Evolutionary conservation across 2,113 vertebrate species (phyloP), one percentile per base, ranked within the genome.

Genomic region (Ailuropoda melanoleuca): DNA sequence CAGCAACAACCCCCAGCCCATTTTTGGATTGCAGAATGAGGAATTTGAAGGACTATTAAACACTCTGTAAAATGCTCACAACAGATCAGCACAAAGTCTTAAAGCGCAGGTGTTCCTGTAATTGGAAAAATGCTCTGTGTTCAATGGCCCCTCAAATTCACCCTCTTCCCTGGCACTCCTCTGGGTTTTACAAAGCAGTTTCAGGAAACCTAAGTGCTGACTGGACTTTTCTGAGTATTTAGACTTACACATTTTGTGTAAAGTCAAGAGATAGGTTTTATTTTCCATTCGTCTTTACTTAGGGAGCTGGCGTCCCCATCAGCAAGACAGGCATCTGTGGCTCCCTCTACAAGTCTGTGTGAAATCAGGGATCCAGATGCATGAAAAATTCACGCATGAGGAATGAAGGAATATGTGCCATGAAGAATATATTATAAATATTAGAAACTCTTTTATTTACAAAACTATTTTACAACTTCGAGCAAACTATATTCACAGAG

Each of bases 1-100:
- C 98, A 98, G 98, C 46, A 97, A 93, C 37, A 10, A 10, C 89
- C 37, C 92, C 26, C 80, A 58, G 97, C 46, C 95, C 97, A 85
- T 98, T 98, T 84, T 84, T 93, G 95, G 89, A 88, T 93, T 98
- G 97, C 97, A 98, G 84, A 98, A 98, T 92, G 82, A 98, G 97
- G 97, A 98, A 97, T 98, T 96, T 98, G 98, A 98, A 99, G 98
- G 98, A 97, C 98, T 98, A 97, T 99, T 99, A 99, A 99, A 98
- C 98, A 97, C 96, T 98, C 96, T 98, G 93, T 98, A 98, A 99
- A 98, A 96, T 90, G 84, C 93, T 85, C 92, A 90, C 75, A 92
- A 98, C 98, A 98, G 96, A 98, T 98, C 98, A 98, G 98, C 96
- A 98, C 46, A 98, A 98, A 98, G 98, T 95, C 98, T 93, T 94